A percentile compares a stretch with the other conserved stretches of the same genome.
These are phyloP conservation scores for Tachina fera DNA, from an alignment of 2,888 invertebrate species.

Conservation along the genomic window DNA sequence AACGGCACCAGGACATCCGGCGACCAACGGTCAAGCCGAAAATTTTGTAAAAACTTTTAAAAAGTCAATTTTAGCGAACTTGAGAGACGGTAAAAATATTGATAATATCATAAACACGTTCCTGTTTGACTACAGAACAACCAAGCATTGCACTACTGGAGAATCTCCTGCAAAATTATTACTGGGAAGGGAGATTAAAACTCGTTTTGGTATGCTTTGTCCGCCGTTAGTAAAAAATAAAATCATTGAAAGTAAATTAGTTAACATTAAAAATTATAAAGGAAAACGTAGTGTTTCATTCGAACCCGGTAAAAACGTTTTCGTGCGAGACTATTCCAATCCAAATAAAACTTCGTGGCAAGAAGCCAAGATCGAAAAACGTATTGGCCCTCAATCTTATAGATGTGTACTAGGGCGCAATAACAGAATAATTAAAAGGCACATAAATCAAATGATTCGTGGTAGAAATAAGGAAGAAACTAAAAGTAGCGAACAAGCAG, in stretches of 20 bases:
- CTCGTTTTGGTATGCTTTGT: slow-evolving; percentile 31
- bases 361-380: slow-evolving; percentile 21
- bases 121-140: slow-evolving; percentile 33
- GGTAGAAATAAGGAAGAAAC: neutral
- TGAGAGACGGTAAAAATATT: slow-evolving; percentile 10
- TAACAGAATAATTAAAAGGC: slow-evolving; percentile 25
- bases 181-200: slow-evolving; percentile 36
- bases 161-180: slow-evolving; percentile 51
- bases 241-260: neutral
- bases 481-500: too few relatives aligned
- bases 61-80: neutral
- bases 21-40: slow-evolving; percentile 12
- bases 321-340: slow-evolving; percentile 29
- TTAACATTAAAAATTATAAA: slow-evolving; percentile 19
- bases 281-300: slow-evolving; percentile 1
- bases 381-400: slow-evolving; percentile 31
- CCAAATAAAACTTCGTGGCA: slow-evolving; percentile 37
- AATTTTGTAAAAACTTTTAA: slow-evolving; percentile 24
- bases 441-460: slow-evolving; percentile 18
- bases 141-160: slow-evolving; percentile 31
- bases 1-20: too few relatives aligned
- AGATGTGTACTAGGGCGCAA: slow-evolving; percentile 15
- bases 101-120: slow-evolving; percentile 39
- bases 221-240: slow-evolving; percentile 34
- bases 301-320: slow-evolving; percentile 18